These are phyloP conservation scores for Microtus montanus DNA, from an alignment of 2,113 vertebrate genomes.

Conservation along the genomic window DNA sequence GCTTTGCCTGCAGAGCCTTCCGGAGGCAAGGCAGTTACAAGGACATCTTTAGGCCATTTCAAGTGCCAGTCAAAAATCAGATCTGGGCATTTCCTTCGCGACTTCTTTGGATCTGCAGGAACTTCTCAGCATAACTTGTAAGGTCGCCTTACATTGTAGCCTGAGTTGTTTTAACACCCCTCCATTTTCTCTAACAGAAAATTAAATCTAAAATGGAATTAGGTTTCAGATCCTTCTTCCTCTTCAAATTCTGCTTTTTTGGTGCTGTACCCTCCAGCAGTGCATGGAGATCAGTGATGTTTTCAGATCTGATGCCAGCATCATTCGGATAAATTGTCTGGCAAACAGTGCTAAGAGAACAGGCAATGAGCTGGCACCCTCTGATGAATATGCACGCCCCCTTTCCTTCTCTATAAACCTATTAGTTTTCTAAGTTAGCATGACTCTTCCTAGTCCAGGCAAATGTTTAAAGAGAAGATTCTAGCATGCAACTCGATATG, in stretches of 20 bases:
- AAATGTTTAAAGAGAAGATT: slow-evolving; percentile 77
- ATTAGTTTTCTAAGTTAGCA: slow-evolving; percentile 82
- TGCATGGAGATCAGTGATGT: slow-evolving; percentile 77
- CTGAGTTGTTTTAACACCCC: background rate
- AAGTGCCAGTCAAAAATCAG: background rate
- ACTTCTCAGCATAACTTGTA: background rate
- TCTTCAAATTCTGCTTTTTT: slow-evolving; percentile 77
- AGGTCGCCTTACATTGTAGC: background rate
- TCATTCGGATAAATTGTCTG: slow-evolving; percentile 78
- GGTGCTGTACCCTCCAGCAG: slow-evolving; percentile 73
- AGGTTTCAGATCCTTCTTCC: slow-evolving; percentile 68
- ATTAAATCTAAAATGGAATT: slow-evolving; percentile 33
- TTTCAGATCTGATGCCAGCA: slow-evolving; percentile 83
- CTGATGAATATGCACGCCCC: slow-evolving; percentile 10
- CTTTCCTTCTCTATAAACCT: slow-evolving; percentile 81
- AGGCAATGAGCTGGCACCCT: slow-evolving; percentile 71
- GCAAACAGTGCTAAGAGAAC: slow-evolving; percentile 78
- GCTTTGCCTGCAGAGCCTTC: background rate
- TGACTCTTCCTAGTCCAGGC: slow-evolving; percentile 76
- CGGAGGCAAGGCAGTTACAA: background rate
- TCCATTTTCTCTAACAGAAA: background rate
- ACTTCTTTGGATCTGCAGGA: background rate
- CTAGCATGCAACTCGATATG: slow-evolving; percentile 78
- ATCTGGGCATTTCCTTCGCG: background rate
- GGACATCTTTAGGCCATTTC: background rate